Evolutionary conservation across 1,140 invertebrate species (phyloP).

Genomic region (Episyrphus balteatus): DNA sequence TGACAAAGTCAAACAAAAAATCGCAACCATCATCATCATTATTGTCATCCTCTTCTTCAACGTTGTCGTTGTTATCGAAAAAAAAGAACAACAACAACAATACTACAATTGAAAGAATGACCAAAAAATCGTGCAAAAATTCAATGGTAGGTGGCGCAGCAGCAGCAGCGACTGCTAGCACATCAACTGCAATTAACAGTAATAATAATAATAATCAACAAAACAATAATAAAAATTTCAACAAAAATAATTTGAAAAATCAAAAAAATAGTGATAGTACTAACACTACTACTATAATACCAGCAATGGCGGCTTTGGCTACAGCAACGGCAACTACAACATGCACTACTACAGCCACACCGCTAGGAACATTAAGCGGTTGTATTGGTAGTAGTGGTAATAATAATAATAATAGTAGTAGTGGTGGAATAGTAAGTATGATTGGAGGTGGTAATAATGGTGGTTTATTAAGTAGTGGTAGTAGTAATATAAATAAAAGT

Average conservation of each 20-base stretch:
- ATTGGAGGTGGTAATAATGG: background rate
- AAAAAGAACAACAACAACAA: conserved; percentile 4
- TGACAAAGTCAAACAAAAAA: conserved; percentile 37
- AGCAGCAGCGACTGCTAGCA: conserved; percentile 16
- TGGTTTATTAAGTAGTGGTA: background rate
- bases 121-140: background rate
- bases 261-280: conserved; percentile 7
- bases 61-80: conserved; percentile 14
- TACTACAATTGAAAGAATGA: conserved; percentile 5
- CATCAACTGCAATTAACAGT: conserved; percentile 4
- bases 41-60: conserved; percentile 20
- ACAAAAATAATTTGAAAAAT: too few species aligned
- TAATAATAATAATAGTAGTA: background rate
- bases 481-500: background rate
- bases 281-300: conserved; percentile 5
- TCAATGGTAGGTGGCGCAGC: conserved; percentile 16
- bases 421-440: background rate
- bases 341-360: background rate
- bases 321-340: conserved; percentile 12
- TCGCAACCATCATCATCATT: conserved; percentile 35
- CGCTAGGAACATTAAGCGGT: background rate
- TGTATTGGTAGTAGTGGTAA: background rate
- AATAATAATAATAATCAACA: conserved; percentile 8
- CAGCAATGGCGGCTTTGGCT: conserved; percentile 15
- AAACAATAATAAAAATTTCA: conserved; percentile 4